Evolutionary conservation across 2,113 vertebrate species (phyloP).

Genomic region (Aegithalos caudatus): DNA sequence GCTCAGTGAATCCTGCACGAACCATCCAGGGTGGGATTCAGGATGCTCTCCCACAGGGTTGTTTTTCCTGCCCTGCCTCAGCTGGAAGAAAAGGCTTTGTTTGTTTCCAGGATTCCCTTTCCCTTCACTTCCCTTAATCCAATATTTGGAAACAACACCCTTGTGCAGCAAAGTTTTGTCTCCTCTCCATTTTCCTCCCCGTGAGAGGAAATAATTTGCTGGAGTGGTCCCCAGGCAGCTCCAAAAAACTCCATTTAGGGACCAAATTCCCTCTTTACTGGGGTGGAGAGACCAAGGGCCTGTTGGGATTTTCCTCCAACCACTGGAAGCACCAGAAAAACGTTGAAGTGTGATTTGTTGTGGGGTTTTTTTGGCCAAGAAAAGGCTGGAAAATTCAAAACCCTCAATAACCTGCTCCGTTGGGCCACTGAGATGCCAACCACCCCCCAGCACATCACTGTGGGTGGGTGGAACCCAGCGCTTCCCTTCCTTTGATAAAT

Average conservation of each 20-base stretch:
- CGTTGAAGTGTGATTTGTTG: fast-evolving
- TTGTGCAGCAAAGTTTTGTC: not conserved
- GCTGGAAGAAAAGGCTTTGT: not conserved
- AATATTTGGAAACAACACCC: not conserved
- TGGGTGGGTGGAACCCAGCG: not conserved
- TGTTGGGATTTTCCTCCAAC: not conserved
- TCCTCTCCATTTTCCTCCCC: not conserved
- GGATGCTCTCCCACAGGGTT: not conserved
- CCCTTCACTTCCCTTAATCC: not conserved
- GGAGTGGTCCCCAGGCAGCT: not conserved
- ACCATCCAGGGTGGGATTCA: not conserved
- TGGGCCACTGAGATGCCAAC: not conserved
- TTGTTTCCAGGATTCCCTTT: not conserved
- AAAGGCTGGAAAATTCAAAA: not conserved
- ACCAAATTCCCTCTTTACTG: not conserved
- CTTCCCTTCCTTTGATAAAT: not conserved
- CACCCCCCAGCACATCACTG: not conserved
- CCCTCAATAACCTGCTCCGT: fast-evolving
- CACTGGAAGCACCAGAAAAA: not conserved
- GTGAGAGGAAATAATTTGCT: not conserved
- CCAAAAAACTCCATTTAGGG: not conserved
- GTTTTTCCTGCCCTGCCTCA: not conserved
- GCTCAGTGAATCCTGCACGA: not conserved
- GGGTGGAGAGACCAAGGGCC: not conserved
- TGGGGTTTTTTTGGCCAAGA: not conserved